Conservation (phyloP, 2,113 vertebrate species). For the Heptranchias perlo region DNA sequence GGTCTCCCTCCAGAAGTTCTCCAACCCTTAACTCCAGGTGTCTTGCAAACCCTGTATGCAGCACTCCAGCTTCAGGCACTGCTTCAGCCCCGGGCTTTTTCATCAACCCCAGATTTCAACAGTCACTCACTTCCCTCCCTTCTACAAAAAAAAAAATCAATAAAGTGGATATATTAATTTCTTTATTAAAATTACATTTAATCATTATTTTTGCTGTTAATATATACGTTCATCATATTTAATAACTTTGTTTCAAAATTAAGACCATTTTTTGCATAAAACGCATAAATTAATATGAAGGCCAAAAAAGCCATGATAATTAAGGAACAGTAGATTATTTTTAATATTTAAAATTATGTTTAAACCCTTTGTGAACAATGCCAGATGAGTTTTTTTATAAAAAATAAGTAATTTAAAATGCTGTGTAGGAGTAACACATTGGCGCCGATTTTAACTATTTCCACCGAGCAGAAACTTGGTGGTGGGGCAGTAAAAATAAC, state of each 20-base stretch:
- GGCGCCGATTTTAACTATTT: too few species aligned
- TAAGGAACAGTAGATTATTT: background rate
- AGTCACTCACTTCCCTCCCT: background rate
- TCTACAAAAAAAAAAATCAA: background rate
- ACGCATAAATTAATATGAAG: conserved; percentile 10
- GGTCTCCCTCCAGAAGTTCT: background rate
- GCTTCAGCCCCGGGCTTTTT: background rate
- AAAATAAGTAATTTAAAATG: background rate
- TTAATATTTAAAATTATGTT: background rate
- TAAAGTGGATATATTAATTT: background rate
- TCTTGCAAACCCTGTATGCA: background rate
- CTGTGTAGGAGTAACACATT: background rate
- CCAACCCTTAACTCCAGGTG: background rate
- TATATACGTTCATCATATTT: background rate
- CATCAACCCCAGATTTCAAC: background rate
- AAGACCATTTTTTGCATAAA: background rate
- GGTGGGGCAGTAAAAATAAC: too few species aligned
- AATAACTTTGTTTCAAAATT: background rate
- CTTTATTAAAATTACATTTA: background rate
- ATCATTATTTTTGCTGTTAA: background rate
- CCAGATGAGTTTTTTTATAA: background rate
- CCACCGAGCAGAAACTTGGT: too few species aligned
- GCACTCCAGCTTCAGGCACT: background rate
- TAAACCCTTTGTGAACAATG: background rate
- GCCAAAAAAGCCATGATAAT: background rate